Conservation (phyloP, 2,113 vertebrate species). For the Phalacrocorax aristotelis region DNA sequence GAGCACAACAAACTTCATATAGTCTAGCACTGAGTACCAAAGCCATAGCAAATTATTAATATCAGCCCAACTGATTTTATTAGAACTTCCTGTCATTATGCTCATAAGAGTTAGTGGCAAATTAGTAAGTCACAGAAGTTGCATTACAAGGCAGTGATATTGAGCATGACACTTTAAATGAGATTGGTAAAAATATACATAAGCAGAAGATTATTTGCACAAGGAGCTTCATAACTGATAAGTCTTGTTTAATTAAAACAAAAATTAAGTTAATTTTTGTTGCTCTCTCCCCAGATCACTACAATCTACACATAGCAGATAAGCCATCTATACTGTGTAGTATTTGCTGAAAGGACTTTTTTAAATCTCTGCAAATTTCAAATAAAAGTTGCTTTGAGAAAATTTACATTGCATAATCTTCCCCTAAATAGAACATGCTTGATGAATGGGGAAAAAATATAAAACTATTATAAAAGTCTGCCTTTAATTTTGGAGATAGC, state of each 20-base stretch:
- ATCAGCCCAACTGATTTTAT: constrained; percentile 29
- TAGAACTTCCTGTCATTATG: neutral
- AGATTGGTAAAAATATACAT: neutral
- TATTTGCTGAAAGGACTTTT: neutral
- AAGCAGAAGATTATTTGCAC: neutral
- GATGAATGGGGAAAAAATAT: neutral
- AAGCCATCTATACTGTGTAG: neutral
- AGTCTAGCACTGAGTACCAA: neutral
- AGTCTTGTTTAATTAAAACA: constrained; percentile 1
- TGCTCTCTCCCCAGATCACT: neutral
- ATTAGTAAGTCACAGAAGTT: neutral
- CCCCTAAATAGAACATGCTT: neutral
- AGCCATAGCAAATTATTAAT: neutral
- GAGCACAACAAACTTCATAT: neutral
- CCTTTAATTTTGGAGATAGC: neutral
- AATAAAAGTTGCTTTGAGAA: neutral
- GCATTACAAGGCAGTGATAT: neutral
- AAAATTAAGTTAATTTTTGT: neutral
- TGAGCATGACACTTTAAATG: neutral
- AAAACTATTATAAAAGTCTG: neutral
- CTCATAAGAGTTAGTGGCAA: constrained; percentile 31
- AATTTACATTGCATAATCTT: neutral
- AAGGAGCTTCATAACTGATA: neutral
- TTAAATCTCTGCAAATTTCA: neutral
- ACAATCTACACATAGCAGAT: neutral